phyloP scores from a whole-genome alignment of 2,888 invertebrate species.

The Stenotaenia linearis region DNA sequence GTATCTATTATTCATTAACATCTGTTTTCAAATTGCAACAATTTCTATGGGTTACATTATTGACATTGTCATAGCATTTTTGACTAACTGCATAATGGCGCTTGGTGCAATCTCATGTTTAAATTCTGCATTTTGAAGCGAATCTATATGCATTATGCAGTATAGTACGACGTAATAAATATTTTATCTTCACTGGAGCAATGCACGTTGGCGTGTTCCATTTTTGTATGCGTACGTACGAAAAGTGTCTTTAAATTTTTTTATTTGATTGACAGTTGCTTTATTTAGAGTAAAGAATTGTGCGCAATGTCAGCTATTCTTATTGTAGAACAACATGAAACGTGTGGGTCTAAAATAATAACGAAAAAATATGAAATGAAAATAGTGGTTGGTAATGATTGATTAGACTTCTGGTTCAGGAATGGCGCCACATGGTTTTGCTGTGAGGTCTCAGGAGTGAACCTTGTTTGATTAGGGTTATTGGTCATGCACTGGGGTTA shows the following conservation, averaged over 20 bases:
- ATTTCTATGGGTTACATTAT: too few relatives aligned
- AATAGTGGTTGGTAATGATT: neutral
- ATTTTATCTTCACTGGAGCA: too few relatives aligned
- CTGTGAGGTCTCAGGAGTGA: neutral
- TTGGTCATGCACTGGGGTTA: neutral
- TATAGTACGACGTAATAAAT: too few relatives aligned
- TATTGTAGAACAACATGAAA: neutral
- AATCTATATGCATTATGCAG: too few relatives aligned
- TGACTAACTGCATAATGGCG: too few relatives aligned
- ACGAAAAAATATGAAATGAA: neutral
- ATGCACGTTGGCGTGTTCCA: too few relatives aligned
- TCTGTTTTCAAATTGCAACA: too few relatives aligned
- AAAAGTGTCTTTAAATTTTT: neutral
- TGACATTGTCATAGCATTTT: too few relatives aligned
- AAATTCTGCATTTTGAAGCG: too few relatives aligned
- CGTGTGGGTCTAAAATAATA: neutral
- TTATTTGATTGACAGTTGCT: neutral
- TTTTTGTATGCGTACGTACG: neutral
- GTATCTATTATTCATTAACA: too few relatives aligned
- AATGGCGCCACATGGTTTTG: neutral
- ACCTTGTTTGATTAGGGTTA: neutral
- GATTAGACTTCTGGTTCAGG: neutral
- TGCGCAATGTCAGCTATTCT: conserved; percentile 16
- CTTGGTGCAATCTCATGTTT: too few relatives aligned
- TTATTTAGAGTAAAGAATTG: neutral